Percentiles rank a stretch among this genome's conserved stretches.
Conservation (phyloP, 23 tunicate species). For the Aplidium turbinatum region DNA sequence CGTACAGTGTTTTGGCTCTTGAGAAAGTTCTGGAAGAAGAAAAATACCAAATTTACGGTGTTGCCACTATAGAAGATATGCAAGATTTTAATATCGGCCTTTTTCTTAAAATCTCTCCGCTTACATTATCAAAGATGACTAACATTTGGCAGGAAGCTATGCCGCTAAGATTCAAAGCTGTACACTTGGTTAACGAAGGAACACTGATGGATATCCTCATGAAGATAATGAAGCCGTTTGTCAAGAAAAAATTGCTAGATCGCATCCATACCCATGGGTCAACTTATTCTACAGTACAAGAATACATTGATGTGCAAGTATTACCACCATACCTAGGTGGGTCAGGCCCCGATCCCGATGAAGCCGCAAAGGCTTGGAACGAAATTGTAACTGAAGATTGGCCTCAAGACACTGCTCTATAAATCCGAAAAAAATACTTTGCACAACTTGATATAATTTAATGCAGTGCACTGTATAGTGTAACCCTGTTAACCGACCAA, state of each 20-base stretch:
- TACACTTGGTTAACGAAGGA: conserved; percentile 69
- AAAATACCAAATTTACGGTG: conserved; percentile 61
- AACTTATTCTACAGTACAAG: conserved; percentile 39
- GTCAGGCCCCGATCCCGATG: conserved; percentile 51
- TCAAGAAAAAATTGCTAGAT: conserved; percentile 60
- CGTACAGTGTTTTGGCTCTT: conserved; percentile 46
- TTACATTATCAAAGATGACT: conserved; percentile 53
- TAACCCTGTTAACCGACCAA: too few species aligned
- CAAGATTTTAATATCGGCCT: conserved; percentile 54
- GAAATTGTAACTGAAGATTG: conserved; percentile 38
- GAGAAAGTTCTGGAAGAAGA: conserved; percentile 76
- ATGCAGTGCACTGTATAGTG: too few species aligned
- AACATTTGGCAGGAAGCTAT: conserved; percentile 77
- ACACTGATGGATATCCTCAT: conserved; percentile 41
- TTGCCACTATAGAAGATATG: conserved; percentile 51
- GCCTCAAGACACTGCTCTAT: conserved; percentile 49
- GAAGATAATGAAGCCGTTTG: conserved; percentile 45
- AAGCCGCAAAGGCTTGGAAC: conserved; percentile 27
- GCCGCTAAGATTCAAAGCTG: conserved; percentile 70
- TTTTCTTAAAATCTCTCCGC: conserved; percentile 45
- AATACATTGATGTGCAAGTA: conserved; percentile 27
- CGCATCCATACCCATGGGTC: conserved; percentile 60
- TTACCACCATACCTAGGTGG: conserved; percentile 71
- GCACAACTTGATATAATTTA: too few species aligned
- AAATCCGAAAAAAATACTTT: too few species aligned